These are phyloP conservation scores for Pseudochirops cupreus DNA, from an alignment of 2,797 vertebrate genomes.

Conservation along the genomic window DNA sequence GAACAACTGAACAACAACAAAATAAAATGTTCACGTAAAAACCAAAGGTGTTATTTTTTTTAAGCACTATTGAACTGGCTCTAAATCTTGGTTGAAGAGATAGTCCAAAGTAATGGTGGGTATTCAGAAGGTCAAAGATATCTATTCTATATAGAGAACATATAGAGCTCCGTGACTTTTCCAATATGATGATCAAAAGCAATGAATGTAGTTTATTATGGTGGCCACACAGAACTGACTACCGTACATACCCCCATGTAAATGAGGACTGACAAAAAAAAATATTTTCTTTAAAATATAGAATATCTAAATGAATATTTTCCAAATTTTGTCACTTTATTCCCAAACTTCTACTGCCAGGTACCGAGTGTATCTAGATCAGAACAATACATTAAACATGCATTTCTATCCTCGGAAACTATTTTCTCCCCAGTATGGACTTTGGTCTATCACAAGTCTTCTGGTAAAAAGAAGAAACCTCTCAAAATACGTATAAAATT, in stretches of 20 bases:
- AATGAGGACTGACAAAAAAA: background rate
- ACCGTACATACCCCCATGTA: background rate
- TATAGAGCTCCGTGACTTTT: background rate
- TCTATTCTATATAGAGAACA: background rate
- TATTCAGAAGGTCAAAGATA: background rate
- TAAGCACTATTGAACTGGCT: no score
- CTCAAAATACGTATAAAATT: conserved; percentile 20
- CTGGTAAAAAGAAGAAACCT: background rate
- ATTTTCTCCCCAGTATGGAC: background rate
- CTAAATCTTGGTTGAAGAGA: background rate
- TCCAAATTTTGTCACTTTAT: conserved; percentile 11
- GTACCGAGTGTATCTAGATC: background rate
- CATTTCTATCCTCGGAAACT: background rate
- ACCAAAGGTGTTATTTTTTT: background rate
- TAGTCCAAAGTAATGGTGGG: background rate
- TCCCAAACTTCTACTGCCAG: background rate
- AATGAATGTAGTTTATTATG: background rate
- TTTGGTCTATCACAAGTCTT: conserved; percentile 25
- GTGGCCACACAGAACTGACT: background rate
- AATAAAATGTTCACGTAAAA: background rate
- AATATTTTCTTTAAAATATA: background rate
- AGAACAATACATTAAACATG: background rate
- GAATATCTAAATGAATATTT: background rate
- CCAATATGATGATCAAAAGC: background rate
- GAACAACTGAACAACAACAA: background rate